These are phyloP conservation scores for Hormaphis cornu DNA, from an alignment of 1,140 invertebrate genomes.

Conservation along the genomic window DNA sequence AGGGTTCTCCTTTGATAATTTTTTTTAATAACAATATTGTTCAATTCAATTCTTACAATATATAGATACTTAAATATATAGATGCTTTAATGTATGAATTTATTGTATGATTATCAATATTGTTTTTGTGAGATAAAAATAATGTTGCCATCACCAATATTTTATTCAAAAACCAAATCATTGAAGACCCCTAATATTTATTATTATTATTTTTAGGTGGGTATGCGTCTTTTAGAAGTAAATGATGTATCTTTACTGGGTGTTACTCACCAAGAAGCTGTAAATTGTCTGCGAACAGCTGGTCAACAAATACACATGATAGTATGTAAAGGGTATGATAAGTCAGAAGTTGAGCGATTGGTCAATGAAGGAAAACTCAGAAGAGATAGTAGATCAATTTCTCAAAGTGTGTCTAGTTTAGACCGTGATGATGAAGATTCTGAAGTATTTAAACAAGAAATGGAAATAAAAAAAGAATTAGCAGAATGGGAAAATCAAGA, in stretches of 20 bases:
- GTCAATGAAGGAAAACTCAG: slow-evolving; percentile 50
- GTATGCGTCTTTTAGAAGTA: slow-evolving; percentile 80
- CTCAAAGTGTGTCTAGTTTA: slow-evolving; percentile 72
- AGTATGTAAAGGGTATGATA: slow-evolving; percentile 85
- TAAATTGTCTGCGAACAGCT: slow-evolving; percentile 73
- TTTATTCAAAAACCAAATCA: too few species aligned
- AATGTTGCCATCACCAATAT: too few species aligned
- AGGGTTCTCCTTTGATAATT: too few species aligned
- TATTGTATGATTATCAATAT: too few species aligned
- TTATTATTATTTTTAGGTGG: slow-evolving; percentile 51
- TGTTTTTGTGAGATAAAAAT: too few species aligned
- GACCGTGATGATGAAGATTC: slow-evolving; percentile 64
- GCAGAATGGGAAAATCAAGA: slow-evolving; percentile 67
- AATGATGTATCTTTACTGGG: slow-evolving; percentile 89
- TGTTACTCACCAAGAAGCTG: slow-evolving; percentile 88
- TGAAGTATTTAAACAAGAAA: slow-evolving; percentile 52
- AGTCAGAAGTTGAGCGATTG: slow-evolving; percentile 55
- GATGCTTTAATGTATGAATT: too few species aligned
- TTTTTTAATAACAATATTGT: too few species aligned
- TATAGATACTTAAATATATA: too few species aligned
- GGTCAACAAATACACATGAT: slow-evolving; percentile 72
- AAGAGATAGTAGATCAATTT: slow-evolving; percentile 54
- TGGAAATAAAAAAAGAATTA: slow-evolving; percentile 62
- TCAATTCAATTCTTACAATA: too few species aligned
- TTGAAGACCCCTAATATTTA: too few species aligned